phyloP scores from a whole-genome alignment of 1,140 invertebrate species.

The Lepidurus packardi region DNA sequence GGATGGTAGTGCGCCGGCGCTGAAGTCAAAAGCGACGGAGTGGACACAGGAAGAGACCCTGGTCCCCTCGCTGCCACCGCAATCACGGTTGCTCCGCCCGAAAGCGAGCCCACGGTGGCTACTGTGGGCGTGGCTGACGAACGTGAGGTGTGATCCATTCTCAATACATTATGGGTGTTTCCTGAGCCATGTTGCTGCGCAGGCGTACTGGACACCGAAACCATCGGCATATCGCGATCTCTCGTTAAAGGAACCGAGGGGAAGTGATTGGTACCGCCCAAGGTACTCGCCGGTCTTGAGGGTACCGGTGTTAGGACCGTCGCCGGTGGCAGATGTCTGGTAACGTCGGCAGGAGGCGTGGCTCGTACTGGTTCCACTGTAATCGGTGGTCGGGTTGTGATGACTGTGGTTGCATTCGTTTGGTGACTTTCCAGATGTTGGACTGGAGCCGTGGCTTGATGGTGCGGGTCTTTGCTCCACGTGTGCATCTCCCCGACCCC shows the following conservation, averaged over 20 bases:
- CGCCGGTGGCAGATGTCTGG: slow-evolving; percentile 26
- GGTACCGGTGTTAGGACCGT: slow-evolving; percentile 32
- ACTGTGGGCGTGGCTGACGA: slow-evolving; percentile 27
- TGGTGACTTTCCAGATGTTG: neutral
- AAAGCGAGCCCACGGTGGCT: slow-evolving; percentile 26
- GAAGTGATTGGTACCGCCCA: slow-evolving; percentile 1
- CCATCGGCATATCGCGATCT: slow-evolving; percentile 33
- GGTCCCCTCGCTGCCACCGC: slow-evolving; percentile 25
- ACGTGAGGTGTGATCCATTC: neutral
- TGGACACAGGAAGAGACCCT: slow-evolving; percentile 23
- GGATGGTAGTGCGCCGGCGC: neutral
- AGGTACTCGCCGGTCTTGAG: slow-evolving; percentile 22
- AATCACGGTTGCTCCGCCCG: slow-evolving; percentile 30
- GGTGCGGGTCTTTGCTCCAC: neutral
- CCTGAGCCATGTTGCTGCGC: slow-evolving; percentile 30
- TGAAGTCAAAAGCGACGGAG: slow-evolving; percentile 1
- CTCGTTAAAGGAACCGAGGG: slow-evolving; percentile 28
- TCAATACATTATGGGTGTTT: neutral
- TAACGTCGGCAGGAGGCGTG: slow-evolving; percentile 27
- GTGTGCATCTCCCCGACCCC: neutral
- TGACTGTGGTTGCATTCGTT: slow-evolving; percentile 23
- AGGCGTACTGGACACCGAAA: slow-evolving; percentile 37
- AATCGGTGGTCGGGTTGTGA: slow-evolving; percentile 16
- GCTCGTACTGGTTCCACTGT: neutral
- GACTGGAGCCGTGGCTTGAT: neutral